These are phyloP conservation scores for Heteractis magnifica DNA, from an alignment of 92 coral and sea anemone genomes.

Conservation along the genomic window DNA sequence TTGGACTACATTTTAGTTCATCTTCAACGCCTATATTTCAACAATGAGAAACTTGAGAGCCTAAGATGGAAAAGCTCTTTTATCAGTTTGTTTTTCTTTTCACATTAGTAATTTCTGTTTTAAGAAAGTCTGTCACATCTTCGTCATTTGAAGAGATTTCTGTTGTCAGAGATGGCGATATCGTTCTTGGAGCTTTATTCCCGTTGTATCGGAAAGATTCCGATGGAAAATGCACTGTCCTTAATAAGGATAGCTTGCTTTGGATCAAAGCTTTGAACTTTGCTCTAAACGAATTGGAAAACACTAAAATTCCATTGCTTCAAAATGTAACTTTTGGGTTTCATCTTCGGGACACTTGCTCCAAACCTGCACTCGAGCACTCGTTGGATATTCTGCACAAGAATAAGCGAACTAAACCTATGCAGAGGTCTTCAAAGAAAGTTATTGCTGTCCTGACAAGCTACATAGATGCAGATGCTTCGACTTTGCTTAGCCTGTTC, in stretches of 20 bases:
- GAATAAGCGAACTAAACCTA: background rate
- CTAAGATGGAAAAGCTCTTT: constrained; percentile 12
- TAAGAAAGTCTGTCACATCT: constrained; percentile 19
- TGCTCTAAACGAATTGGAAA: constrained; percentile 58
- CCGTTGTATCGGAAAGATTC: constrained; percentile 55
- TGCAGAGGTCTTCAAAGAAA: background rate
- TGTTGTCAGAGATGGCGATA: constrained; percentile 32
- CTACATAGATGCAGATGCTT: constrained; percentile 46
- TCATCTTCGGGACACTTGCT: constrained; percentile 64
- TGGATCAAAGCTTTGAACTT: constrained; percentile 64
- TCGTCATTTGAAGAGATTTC: background rate
- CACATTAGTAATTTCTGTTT: constrained; percentile 15
- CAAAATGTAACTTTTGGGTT: constrained; percentile 53
- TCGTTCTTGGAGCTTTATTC: constrained; percentile 63
- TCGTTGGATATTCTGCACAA: constrained; percentile 60
- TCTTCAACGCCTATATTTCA: background rate
- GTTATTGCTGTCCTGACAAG: constrained; percentile 58
- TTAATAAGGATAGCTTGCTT: constrained; percentile 35
- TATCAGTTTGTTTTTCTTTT: constrained; percentile 5
- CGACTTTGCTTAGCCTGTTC: constrained; percentile 60
- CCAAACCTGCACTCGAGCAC: constrained; percentile 51
- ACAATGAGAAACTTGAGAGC: background rate
- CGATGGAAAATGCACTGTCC: constrained; percentile 17
- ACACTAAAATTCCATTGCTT: constrained; percentile 17
- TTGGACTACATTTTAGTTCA: background rate